Conservation (phyloP, 2,113 vertebrate species). For the Equus przewalskii region DNA sequence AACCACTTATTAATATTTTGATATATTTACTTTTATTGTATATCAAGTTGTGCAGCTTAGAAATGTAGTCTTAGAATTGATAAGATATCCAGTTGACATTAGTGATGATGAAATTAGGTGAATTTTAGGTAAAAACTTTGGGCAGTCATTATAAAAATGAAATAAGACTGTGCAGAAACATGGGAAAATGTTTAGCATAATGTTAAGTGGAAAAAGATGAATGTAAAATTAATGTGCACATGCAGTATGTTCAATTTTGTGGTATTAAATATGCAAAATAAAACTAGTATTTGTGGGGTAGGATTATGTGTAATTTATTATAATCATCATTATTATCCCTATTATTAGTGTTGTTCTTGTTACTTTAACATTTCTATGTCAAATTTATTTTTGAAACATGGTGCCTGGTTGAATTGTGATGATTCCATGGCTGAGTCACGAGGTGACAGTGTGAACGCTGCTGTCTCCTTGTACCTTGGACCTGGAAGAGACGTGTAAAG, state of each 20-base stretch:
- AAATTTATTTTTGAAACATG: slow-evolving; percentile 33
- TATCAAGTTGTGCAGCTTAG: background rate
- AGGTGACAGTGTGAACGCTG: background rate
- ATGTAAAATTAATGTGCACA: background rate
- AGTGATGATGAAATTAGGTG: background rate
- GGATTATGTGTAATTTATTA: background rate
- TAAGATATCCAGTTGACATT: background rate
- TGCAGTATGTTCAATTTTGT: background rate
- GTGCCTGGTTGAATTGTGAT: background rate
- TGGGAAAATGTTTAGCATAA: background rate
- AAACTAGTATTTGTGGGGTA: background rate
- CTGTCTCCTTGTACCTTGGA: background rate
- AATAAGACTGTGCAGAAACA: slow-evolving; percentile 26
- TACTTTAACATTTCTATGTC: background rate
- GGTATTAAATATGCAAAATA: slow-evolving; percentile 41
- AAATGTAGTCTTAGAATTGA: background rate
- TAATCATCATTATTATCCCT: background rate
- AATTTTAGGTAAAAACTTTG: slow-evolving; percentile 42
- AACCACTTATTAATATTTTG: background rate
- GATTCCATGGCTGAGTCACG: background rate
- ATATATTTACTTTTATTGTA: background rate
- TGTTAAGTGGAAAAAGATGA: background rate
- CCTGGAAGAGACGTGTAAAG: background rate
- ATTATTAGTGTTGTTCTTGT: background rate
- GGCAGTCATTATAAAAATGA: background rate